These are phyloP conservation scores for Phocides pigmalion DNA, from an alignment of 1,140 invertebrate species.

Conservation along the genomic window DNA sequence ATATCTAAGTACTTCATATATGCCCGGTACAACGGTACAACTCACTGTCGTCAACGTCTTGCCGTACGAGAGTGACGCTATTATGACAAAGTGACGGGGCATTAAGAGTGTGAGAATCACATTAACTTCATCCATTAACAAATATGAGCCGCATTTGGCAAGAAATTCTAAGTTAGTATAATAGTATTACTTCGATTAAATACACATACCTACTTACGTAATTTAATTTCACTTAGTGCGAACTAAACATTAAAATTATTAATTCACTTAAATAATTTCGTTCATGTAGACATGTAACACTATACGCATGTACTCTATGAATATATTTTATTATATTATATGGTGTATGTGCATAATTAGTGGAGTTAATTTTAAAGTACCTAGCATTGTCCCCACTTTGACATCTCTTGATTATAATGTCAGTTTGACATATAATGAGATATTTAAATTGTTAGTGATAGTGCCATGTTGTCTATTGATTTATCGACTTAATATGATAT, in stretches of 20 bases:
- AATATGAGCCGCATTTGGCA: constrained; percentile 47
- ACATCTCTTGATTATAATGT: too few relatives aligned
- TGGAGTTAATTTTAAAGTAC: background rate
- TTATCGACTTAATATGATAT: too few relatives aligned
- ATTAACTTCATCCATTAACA: constrained; percentile 19
- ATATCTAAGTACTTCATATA: too few relatives aligned
- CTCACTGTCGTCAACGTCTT: too few relatives aligned
- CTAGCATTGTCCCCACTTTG: too few relatives aligned
- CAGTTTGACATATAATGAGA: too few relatives aligned
- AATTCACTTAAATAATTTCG: constrained; percentile 69
- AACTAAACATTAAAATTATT: constrained; percentile 60
- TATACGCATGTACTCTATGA: constrained; percentile 52
- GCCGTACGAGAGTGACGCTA: too few relatives aligned
- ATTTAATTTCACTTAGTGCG: constrained; percentile 62
- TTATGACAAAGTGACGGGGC: too few relatives aligned
- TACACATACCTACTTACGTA: constrained; percentile 46
- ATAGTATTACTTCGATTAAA: constrained; percentile 37
- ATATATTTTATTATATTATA: constrained; percentile 40
- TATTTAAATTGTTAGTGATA: too few relatives aligned
- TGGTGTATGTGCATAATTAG: background rate
- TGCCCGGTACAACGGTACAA: too few relatives aligned
- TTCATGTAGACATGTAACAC: constrained; percentile 39
- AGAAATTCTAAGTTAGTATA: constrained; percentile 34
- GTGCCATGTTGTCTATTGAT: too few relatives aligned
- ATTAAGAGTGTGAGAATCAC: too few relatives aligned